Evolutionary conservation across 2,888 invertebrate genomes (phyloP), one percentile per base, ranked within the genome.

Genomic region (Agrotis ipsilon): DNA sequence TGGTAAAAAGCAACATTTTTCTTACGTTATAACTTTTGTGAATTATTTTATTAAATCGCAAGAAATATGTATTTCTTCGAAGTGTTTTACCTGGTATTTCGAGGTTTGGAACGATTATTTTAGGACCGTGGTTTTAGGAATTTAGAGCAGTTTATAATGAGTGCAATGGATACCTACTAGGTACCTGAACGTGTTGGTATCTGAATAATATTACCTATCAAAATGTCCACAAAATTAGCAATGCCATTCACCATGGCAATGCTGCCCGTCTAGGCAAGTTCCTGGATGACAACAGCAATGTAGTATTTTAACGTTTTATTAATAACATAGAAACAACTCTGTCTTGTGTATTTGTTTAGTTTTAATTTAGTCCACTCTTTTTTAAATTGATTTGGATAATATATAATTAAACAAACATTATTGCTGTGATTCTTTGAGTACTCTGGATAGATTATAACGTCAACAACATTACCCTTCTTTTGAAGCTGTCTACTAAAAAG

Each of bases 1-100:
- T 68, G 68, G 76, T 82, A 85, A 85, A 86, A 82, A 82, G 81
- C 83, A 85, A 81, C 78, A 81, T 82, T 73, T 69, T 80, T 75
- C 70, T 75, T 76, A 57, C 59, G 64, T 63, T 61, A 69, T 77
- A 77, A 77, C 80, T 72, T 78, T 72, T 68, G 32, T 68, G 68
- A 83, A 76, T 77, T 80, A 79, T 77, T 74, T 65, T 80, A 77
- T 77, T 77, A 77, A 67, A 68, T 61, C 55, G 21, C 43, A 64
- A 48, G 55, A 48, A 73, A 52, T 60, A 65, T 68, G 52, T 54
- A 46, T 60, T 66, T 43, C 52, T 27, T 49, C 43, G 52, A 18
- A n/a, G 51, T 27, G 21, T 57, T 57, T 55, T 27, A 48, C 27
- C 21, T 18, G 14, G 32, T 48, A 19, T 59, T 66, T 43, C n/a